Evolutionary conservation across 2,888 invertebrate species (phyloP), one percentile per base, ranked within the genome.

Genomic region (Nemapogon koenigi): DNA sequence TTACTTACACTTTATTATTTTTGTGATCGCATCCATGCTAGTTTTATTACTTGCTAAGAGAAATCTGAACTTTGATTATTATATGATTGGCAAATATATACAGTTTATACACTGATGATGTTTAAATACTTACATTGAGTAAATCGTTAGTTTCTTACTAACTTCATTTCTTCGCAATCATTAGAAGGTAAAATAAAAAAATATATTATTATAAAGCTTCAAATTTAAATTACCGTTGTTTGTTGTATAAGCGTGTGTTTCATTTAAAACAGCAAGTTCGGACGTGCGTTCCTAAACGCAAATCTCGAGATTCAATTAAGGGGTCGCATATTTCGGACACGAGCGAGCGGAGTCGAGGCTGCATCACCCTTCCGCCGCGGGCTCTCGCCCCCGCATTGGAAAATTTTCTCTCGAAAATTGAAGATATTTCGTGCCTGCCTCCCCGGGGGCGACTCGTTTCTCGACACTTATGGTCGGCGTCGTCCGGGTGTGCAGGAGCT

Each of bases 321-420:
- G 66, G 62, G 60, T 62, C 68, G 70, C 68, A 73, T 75, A 75
- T 75, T 73, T 76, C 72, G 75, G 75, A 72, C 73, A 68, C 57
- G 61, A 66, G 35, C 39, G 35, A 15, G 16, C 31, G 22, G 55
- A 56, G 57, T 53, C 57, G 61, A 58, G 57, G 60, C 57, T 40
- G 37, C 66, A 68, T 27, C 25, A 69, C 72, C 72, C 71, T 70
- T 71, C 67, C 66, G 72, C 70, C 71, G 69, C 69, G 61, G 71
- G 72, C 70, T 53, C 49, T 64, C 69, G 65, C 70, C 71, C 70
- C 68, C 71, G 65, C 76, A 71, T 72, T 73, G 73, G 76, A 75
- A 76, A 75, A 72, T 75, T 73, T 72, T 73, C 73, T 75, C 76
- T 73, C 75, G 67, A 75, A 78, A 76, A 76, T 76, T 76, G 76